Percentiles rank a stretch among this genome's conserved stretches.
Conservation (phyloP, 2,797 vertebrate genomes). For the Muscicapa comitata region DNA sequence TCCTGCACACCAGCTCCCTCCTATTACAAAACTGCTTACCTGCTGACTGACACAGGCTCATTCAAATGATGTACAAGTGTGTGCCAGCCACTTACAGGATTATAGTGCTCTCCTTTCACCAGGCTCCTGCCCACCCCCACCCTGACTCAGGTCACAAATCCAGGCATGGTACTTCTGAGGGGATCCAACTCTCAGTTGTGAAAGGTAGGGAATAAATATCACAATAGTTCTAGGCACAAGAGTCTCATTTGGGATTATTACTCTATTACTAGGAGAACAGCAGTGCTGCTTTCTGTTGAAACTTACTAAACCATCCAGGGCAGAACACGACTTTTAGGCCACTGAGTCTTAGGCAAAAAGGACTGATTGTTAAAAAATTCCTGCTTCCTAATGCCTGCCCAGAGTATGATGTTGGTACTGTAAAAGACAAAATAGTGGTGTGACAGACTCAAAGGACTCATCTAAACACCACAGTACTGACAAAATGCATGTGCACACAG, state of each 20-base stretch:
- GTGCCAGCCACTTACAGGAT: background rate
- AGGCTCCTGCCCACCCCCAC: background rate
- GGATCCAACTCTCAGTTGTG: background rate
- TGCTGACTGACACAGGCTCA: conserved; percentile 37
- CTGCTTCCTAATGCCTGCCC: background rate
- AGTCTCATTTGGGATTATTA: background rate
- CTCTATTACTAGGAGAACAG: background rate
- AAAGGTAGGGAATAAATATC: background rate
- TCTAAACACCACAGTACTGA: background rate
- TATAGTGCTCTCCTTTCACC: background rate
- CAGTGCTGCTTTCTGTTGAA: background rate
- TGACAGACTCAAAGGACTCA: background rate
- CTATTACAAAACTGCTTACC: background rate
- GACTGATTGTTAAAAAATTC: background rate
- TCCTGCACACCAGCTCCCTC: background rate
- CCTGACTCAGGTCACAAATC: accelerated
- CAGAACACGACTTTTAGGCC: background rate
- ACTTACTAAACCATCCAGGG: background rate
- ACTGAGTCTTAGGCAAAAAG: background rate
- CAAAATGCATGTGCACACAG: background rate
- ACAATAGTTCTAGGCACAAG: background rate
- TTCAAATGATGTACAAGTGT: conserved; percentile 40
- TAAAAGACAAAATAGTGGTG: background rate
- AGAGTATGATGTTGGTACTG: too few species aligned
- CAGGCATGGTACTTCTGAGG: background rate